Evolutionary conservation across 2,797 vertebrate genomes (phyloP).

Genomic region (Buceros bicornis): DNA sequence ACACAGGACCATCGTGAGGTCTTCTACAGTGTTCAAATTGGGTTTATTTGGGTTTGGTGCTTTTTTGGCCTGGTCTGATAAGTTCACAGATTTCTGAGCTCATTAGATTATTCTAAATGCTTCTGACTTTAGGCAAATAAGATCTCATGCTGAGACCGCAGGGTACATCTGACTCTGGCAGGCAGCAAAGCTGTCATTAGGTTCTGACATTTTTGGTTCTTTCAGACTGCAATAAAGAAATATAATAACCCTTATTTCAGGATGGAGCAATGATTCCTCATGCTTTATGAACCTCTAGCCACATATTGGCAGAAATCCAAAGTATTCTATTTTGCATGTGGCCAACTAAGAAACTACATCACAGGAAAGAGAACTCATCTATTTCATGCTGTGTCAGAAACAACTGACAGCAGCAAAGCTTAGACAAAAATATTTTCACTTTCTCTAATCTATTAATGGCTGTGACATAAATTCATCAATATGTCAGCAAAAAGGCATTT

Average conservation of each 20-base stretch:
- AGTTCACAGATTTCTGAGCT: constrained; percentile 9
- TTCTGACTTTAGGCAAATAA: constrained; percentile 14
- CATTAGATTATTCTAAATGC: constrained; percentile 17
- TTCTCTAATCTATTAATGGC: background rate
- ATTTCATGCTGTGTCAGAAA: background rate
- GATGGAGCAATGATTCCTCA: background rate
- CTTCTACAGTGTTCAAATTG: background rate
- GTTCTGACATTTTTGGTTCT: background rate
- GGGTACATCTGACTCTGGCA: background rate
- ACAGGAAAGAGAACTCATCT: background rate
- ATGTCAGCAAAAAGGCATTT: background rate
- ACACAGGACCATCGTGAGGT: background rate
- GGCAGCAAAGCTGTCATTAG: constrained; percentile 14
- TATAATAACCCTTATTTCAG: background rate
- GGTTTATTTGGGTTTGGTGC: background rate
- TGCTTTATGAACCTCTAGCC: background rate
- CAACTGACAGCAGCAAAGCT: background rate
- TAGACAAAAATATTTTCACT: background rate
- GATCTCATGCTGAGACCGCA: constrained; percentile 3
- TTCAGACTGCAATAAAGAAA: background rate
- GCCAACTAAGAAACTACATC: background rate
- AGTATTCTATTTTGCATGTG: background rate
- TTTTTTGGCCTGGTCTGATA: background rate
- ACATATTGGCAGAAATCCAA: background rate
- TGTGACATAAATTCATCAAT: background rate